Percentiles rank a stretch among this genome's conserved stretches.
Evolutionary conservation across 2,113 vertebrate species (phyloP).

Genomic region (Probosciger aterrimus): DNA sequence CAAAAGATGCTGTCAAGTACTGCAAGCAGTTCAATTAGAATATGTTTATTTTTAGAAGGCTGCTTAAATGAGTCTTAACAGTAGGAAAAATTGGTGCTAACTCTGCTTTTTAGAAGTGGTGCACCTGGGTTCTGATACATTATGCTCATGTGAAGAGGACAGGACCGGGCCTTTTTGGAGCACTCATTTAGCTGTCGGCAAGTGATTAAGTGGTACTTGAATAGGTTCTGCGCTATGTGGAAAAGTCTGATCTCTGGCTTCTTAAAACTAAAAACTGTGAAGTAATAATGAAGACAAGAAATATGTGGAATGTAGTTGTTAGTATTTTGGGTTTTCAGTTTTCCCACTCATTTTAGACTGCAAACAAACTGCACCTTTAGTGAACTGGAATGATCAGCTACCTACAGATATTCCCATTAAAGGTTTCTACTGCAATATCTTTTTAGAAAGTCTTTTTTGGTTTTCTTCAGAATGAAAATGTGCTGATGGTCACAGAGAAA

Average conservation of each 20-base stretch:
- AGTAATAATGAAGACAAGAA: not conserved
- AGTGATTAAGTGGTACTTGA: conserved; percentile 58
- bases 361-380: not conserved
- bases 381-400: not conserved
- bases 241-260: conserved; percentile 41
- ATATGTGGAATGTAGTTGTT: not conserved
- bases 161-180: conserved; percentile 26
- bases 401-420: not conserved
- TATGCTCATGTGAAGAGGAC: conserved; percentile 35
- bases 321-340: conserved; percentile 17
- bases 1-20: not conserved
- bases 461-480: conserved; percentile 20
- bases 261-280: not conserved
- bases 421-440: not conserved
- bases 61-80: conserved; percentile 39
- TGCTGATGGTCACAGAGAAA: conserved; percentile 11
- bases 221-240: not conserved
- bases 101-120: conserved; percentile 43
- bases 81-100: conserved; percentile 19
- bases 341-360: not conserved
- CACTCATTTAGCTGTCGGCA: conserved; percentile 22
- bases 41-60: conserved; percentile 46
- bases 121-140: conserved; percentile 51
- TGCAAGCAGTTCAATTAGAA: conserved; percentile 19
- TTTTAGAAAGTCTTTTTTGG: not conserved